Evolutionary conservation across 2,113 vertebrate species (phyloP).

Genomic region (Hylia prasina): DNA sequence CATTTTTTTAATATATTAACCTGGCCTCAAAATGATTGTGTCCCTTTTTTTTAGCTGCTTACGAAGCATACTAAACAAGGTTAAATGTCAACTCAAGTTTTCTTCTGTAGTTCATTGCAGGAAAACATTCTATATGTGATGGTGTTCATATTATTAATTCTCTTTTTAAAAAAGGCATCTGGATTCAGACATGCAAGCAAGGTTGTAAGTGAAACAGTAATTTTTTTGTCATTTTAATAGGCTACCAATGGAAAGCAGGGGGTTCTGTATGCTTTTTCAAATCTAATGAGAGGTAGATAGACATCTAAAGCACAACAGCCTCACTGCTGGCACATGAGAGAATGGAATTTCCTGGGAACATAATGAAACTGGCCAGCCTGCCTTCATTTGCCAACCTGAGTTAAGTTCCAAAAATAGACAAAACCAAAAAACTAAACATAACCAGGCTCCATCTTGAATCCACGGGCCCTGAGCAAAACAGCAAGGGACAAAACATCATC

Average conservation of each 20-base stretch:
- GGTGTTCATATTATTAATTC: neutral
- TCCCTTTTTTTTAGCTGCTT: neutral
- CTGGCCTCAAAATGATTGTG: neutral
- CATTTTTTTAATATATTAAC: neutral
- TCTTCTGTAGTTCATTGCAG: neutral
- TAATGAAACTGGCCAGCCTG: slow-evolving; percentile 5
- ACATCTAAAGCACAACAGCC: slow-evolving; percentile 44
- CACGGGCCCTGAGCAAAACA: neutral
- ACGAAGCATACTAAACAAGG: neutral
- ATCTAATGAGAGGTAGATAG: slow-evolving; percentile 37
- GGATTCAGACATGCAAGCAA: neutral
- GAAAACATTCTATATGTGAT: neutral
- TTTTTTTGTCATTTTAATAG: slow-evolving; percentile 13
- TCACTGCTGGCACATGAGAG: neutral
- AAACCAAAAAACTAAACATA: neutral
- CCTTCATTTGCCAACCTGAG: neutral
- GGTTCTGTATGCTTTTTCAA: neutral
- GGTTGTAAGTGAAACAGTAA: neutral
- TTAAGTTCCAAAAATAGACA: slow-evolving; percentile 21
- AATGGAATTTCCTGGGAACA: slow-evolving; percentile 41
- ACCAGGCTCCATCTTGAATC: neutral
- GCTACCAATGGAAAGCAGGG: neutral
- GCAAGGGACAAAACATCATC: neutral
- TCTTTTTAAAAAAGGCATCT: neutral
- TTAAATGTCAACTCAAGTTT: neutral